These are phyloP conservation scores for Rhinolophus ferrumequinum DNA, from an alignment of 2,113 vertebrate species.

Conservation along the genomic window DNA sequence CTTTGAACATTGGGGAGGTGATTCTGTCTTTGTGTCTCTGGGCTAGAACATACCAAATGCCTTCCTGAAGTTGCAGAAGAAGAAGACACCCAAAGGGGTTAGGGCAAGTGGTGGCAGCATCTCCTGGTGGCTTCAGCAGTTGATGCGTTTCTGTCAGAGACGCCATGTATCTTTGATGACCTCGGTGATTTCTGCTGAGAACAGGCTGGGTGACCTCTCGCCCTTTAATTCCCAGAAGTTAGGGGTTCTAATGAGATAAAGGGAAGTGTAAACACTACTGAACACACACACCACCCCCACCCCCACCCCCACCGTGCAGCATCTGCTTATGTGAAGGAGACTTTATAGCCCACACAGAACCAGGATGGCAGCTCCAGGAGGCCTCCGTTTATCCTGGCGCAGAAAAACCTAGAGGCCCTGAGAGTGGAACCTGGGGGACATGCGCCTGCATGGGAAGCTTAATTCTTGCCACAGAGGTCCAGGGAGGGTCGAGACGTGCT, in stretches of 20 bases:
- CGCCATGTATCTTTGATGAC: neutral
- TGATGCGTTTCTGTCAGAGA: neutral
- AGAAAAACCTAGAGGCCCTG: neutral
- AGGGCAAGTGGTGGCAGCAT: neutral
- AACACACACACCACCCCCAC: neutral
- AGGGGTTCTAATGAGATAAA: neutral
- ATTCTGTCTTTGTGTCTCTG: neutral
- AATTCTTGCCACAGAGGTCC: neutral
- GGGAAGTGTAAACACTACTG: neutral
- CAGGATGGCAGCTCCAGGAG: neutral
- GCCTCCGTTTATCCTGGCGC: neutral
- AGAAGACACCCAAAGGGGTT: neutral
- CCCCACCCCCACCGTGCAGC: no score
- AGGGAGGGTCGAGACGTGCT: neutral
- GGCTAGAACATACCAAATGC: no score
- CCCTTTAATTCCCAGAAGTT: neutral
- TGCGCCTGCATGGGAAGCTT: neutral
- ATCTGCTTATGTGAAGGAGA: neutral
- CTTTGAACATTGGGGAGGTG: neutral
- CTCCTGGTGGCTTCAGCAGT: neutral
- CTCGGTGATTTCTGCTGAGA: neutral
- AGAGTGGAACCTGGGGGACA: no score
- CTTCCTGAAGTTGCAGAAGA: neutral
- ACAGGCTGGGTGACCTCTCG: neutral
- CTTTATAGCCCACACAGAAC: neutral